Evolutionary conservation across 2,113 vertebrate genomes (phyloP), one percentile per base, ranked within the genome.

Genomic region (Triplophysa rosa): DNA sequence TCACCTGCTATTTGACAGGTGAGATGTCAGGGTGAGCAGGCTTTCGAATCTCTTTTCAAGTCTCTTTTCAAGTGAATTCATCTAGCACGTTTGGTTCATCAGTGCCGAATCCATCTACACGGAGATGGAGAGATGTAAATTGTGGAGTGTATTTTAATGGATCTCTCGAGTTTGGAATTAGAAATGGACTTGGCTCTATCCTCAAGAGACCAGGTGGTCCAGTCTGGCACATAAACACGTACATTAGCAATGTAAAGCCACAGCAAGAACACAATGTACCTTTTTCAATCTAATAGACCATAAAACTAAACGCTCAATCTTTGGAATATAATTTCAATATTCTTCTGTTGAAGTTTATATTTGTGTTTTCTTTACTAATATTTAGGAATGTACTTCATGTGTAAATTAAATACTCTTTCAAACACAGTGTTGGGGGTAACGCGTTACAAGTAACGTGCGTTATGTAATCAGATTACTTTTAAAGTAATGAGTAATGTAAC

Each of bases 261-360:
- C 49, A 21, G 52, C 49, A 37, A 21, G 68, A 56, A 56, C 5
- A 3, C 49, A 14, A 8, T 21, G 33, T 4, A 2, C 2, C 11
- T 56, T 52, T 71, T 70, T 56, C 10, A 71, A 33, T 56, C 26
- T 19, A 24, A 52, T 52, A 19, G 45, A 49, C 16, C 17, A 56
- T 56, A 56, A 5, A 9, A 65, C 16, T 16, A 65, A 45, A 67
- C 37, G 14, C 37, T 45, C n/a, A n/a, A 37, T 9, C 24, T 70
- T 2, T 54, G 67, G 52, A 26, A 26, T 6, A 6, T 3, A 68
- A 49, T 10, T 17, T 24, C 45, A 10, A 9, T 67, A 47, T 24
- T 0, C 0, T 49, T 24, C 2, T 16, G 24, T 85, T 12, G 80
- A 79, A 85, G 71, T 86, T 79, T 84, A 64, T 62, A 29, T 29